Evolutionary conservation across 2,797 vertebrate genomes (phyloP).

Genomic region (Novumbra hubbsi): DNA sequence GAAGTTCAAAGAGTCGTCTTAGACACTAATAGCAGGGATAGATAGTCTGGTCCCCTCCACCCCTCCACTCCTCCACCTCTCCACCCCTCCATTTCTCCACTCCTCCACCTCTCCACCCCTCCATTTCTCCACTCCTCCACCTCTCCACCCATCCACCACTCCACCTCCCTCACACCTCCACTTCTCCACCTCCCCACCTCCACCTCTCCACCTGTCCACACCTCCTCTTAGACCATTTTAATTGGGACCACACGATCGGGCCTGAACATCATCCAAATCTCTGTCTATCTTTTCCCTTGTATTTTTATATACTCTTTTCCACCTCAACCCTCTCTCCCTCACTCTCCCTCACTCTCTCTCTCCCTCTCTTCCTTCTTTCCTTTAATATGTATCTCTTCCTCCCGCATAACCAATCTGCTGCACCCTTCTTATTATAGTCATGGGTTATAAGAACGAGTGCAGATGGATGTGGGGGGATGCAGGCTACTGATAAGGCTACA

Average conservation of each 20-base stretch:
- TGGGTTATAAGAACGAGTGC: background rate
- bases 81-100: too few relatives aligned
- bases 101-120: too few relatives aligned
- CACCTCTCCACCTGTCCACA: background rate
- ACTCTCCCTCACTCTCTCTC: background rate
- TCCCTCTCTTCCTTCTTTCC: background rate
- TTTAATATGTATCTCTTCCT: background rate
- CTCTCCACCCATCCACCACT: too few relatives aligned
- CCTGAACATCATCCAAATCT: background rate
- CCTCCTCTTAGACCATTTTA: background rate
- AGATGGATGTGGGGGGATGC: background rate
- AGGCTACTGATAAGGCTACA: slow-evolving; percentile 44
- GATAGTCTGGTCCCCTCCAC: background rate
- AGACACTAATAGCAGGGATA: slow-evolving; percentile 9
- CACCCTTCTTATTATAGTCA: background rate
- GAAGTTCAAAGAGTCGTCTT: background rate
- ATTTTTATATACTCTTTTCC: background rate
- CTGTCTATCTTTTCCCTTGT: background rate
- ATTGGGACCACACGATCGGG: background rate
- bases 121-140: too few relatives aligned
- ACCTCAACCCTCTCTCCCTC: too few relatives aligned
- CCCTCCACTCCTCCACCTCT: too few relatives aligned
- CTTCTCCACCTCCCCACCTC: background rate
- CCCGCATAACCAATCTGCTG: background rate
- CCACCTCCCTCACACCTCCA: too few relatives aligned